Evolutionary conservation across 1,140 invertebrate genomes (phyloP).

Genomic region (Manduca sexta): DNA sequence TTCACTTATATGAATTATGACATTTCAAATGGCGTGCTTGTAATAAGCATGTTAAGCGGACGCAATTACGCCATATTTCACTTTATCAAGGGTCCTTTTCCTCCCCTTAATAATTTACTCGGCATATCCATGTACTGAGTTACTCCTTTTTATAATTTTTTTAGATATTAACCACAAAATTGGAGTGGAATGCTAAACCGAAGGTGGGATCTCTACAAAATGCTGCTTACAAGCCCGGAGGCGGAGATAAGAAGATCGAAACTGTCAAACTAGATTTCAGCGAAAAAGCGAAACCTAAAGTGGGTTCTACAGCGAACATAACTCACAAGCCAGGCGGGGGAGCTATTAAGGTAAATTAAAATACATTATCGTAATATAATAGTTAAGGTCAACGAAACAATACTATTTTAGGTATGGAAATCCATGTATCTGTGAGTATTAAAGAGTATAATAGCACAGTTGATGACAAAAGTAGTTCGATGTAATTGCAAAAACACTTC

Average conservation of each 20-base stretch:
- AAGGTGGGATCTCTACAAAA: constrained; percentile 97
- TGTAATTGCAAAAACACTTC: constrained; percentile 10
- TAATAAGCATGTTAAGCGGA: no score
- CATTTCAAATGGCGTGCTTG: no score
- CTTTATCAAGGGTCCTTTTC: no score
- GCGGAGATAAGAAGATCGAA: constrained; percentile 94
- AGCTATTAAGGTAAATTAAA: constrained; percentile 84
- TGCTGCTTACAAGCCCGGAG: constrained; percentile 91
- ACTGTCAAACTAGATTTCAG: constrained; percentile 93
- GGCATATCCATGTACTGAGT: no score
- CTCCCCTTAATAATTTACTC: no score
- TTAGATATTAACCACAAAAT: constrained; percentile 87
- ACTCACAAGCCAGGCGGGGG: constrained; percentile 92
- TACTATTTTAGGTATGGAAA: no score
- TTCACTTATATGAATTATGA: no score
- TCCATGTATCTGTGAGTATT: no score
- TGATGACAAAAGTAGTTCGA: constrained; percentile 8
- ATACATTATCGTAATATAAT: neutral
- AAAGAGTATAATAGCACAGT: constrained; percentile 8
- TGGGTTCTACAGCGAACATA: constrained; percentile 94
- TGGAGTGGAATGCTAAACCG: constrained; percentile 94
- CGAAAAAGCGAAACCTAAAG: constrained; percentile 92
- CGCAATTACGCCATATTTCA: no score
- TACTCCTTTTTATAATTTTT: constrained; percentile 18
- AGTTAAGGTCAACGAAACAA: no score